Conservation (phyloP, 2,113 vertebrate species). For the Centrocercus urophasianus region DNA sequence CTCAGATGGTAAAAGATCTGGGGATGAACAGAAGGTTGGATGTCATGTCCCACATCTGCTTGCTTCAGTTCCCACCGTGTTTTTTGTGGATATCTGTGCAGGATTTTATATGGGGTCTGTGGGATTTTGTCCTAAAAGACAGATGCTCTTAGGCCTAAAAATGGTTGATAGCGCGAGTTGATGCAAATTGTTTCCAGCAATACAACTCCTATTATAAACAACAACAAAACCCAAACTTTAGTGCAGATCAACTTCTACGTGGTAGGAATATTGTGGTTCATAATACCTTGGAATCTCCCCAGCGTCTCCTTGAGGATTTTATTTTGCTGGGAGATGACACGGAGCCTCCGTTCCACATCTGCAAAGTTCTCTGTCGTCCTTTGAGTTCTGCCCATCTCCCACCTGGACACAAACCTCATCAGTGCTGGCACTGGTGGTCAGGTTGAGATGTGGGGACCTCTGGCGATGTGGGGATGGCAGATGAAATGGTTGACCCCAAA, state of each 20-base stretch:
- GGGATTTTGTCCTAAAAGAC: neutral
- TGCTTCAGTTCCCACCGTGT: neutral
- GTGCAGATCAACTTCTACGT: too few relatives aligned
- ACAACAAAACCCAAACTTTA: too few relatives aligned
- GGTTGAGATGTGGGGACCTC: neutral
- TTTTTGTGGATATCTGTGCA: neutral
- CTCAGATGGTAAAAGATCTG: neutral
- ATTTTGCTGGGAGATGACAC: neutral
- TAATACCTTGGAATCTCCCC: neutral
- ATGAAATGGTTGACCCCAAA: neutral
- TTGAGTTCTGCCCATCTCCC: neutral
- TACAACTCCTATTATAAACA: neutral
- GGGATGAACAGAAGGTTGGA: neutral
- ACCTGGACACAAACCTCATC: neutral
- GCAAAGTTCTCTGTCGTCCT: neutral
- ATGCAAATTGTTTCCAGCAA: neutral
- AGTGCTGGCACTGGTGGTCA: accelerated
- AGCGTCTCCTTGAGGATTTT: neutral
- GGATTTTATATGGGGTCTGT: too few relatives aligned
- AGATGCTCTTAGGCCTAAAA: neutral
- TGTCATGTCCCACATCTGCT: neutral
- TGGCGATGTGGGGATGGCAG: too few relatives aligned
- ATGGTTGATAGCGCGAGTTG: too few relatives aligned
- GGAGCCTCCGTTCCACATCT: neutral
- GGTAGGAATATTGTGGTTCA: too few relatives aligned